Conservation (phyloP, 2,797 vertebrate species). For the Anas georgica region DNA sequence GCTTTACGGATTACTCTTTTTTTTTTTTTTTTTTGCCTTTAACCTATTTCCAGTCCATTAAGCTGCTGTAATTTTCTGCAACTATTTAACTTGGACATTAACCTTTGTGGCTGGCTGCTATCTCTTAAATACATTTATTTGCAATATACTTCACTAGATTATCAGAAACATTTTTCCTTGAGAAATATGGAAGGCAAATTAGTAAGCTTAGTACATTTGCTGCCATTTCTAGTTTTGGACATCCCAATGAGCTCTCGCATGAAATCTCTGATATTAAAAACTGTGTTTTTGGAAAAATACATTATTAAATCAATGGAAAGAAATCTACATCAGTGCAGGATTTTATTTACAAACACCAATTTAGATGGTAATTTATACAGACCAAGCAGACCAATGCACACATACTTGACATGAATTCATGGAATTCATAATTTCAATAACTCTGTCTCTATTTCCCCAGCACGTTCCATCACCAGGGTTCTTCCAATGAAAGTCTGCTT, state of each 20-base stretch:
- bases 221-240: background rate
- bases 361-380: background rate
- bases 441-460: background rate
- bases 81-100: constrained; percentile 38
- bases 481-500: background rate
- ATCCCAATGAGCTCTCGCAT: background rate
- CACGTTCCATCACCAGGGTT: background rate
- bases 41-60: constrained; percentile 54
- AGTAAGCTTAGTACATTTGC: background rate
- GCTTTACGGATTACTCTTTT: background rate
- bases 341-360: background rate
- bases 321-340: background rate
- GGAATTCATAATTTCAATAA: background rate
- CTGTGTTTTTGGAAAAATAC: background rate
- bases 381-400: background rate
- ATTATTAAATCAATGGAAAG: background rate
- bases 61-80: constrained; percentile 8
- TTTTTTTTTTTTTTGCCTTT: background rate
- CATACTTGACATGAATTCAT: too few relatives aligned
- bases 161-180: background rate
- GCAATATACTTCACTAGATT: background rate
- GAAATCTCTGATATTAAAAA: background rate
- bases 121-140: background rate
- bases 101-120: constrained; percentile 11
- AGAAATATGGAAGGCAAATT: background rate